phyloP scores from a whole-genome alignment of 2,888 invertebrate species.

The Embidobia sp. region DNA sequence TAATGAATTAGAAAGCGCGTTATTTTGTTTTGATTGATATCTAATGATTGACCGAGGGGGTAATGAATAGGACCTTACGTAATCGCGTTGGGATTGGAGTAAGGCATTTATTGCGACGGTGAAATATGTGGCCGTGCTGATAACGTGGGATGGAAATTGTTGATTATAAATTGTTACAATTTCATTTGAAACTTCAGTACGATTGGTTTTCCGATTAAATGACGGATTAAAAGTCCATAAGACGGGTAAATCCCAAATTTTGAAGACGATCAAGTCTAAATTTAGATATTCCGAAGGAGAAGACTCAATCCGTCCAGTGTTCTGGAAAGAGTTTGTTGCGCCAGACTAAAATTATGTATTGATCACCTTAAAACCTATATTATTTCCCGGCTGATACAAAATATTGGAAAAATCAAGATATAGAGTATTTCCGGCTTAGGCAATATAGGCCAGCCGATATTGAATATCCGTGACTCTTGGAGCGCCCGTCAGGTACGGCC shows the following conservation, averaged over 20 bases:
- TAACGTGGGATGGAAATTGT: too few species aligned
- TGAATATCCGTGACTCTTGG: conserved; percentile 32
- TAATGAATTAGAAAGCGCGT: conserved; percentile 61
- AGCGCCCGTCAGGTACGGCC: background rate
- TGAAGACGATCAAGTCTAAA: too few species aligned
- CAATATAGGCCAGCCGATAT: conserved; percentile 55
- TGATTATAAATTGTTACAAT: too few species aligned
- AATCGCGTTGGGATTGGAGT: too few species aligned
- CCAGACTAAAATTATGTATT: conserved; percentile 20
- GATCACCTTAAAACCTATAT: conserved; percentile 40
- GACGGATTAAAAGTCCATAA: too few species aligned
- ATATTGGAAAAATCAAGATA: conserved; percentile 57
- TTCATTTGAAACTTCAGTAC: too few species aligned
- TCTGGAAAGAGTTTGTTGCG: conserved; percentile 26
- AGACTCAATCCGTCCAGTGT: background rate
- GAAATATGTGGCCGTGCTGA: too few species aligned
- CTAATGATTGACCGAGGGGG: conserved; percentile 49
- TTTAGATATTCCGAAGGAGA: background rate
- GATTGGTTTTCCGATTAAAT: too few species aligned
- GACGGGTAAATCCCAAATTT: too few species aligned
- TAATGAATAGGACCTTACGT: conserved; percentile 47
- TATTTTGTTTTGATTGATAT: conserved; percentile 61
- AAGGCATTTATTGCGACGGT: conserved; percentile 12
- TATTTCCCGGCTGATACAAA: conserved; percentile 36
- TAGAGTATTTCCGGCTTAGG: conserved; percentile 47